Conservation (phyloP, 1,140 invertebrate species). For the Musca vetustissima region DNA sequence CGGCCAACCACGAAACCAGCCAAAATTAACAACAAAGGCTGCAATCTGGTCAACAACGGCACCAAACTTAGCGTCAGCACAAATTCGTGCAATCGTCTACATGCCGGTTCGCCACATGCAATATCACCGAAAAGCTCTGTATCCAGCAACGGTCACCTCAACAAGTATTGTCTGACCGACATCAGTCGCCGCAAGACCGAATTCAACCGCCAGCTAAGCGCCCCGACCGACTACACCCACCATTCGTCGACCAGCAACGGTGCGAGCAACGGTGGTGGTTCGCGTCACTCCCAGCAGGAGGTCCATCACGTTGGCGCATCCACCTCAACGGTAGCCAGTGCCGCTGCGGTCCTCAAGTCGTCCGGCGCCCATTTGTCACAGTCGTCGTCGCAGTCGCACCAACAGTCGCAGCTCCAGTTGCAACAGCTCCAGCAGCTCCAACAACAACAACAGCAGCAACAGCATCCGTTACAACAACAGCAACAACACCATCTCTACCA, state of each 20-base stretch:
- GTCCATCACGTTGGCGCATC: slow-evolving; percentile 39
- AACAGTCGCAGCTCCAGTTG: too few relatives aligned
- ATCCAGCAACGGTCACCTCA: slow-evolving; percentile 53
- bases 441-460: slow-evolving; percentile 37
- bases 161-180: slow-evolving; percentile 53
- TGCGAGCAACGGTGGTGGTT: slow-evolving; percentile 34
- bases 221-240: slow-evolving; percentile 49
- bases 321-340: slow-evolving; percentile 51
- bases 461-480: slow-evolving; percentile 45
- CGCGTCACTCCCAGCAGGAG: slow-evolving; percentile 46
- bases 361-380: slow-evolving; percentile 14
- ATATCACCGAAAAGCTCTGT: slow-evolving; percentile 51
- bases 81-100: slow-evolving; percentile 53
- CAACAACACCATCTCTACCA: slow-evolving; percentile 30
- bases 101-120: slow-evolving; percentile 35
- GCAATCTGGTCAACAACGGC: slow-evolving; percentile 38
- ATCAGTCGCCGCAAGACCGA: slow-evolving; percentile 53
- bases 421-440: background rate
- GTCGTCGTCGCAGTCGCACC: background rate
- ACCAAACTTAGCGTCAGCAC: slow-evolving; percentile 47
- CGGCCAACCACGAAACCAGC: slow-evolving; percentile 30
- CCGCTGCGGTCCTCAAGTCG: slow-evolving; percentile 30
- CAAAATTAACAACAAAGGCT: slow-evolving; percentile 52
- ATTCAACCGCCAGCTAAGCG: slow-evolving; percentile 55
- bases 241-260: slow-evolving; percentile 45